Evolutionary conservation across 2,888 invertebrate genomes (phyloP), one percentile per base, ranked within the genome.

Genomic region (Sarcophaga carnaria): DNA sequence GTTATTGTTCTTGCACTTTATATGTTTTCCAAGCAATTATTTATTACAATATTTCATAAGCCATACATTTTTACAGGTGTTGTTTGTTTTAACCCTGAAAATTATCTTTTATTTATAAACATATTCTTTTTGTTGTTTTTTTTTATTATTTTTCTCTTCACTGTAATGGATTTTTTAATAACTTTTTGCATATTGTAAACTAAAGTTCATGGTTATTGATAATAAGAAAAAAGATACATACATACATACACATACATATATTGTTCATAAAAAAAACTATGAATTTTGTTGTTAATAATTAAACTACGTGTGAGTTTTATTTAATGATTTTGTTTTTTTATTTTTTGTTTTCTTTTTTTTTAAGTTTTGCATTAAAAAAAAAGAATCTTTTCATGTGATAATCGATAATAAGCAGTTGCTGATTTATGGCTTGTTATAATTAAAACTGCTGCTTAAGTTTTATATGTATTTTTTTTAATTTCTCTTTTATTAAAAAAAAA

Each of bases 21-120:
- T 47, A 54, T 54, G 60, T 45, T 62, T 64, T 62, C 25, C 47
- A 37, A 67, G n/a, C n/a, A 37, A 14, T 62, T 47, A 59, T 59
- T 78, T 75, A 64, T 45, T 64, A 62, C n/a, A 62, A 59, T 64
- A 75, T 70, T 79, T 49, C n/a, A 47, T 70, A 80, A 54, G 4
- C 70, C 78, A 86, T 76, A 71, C 79, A 82, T 72, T 66, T 54
- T 79, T 87, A 84, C 87, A 87, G 87, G 84, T 84, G 87, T 81
- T 83, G 77, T 82, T 80, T 83, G 63, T 74, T 81, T 76, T 87
- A 87, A 87, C 87, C 87, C 87, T 87, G 87, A 87, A 87, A 84
- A 76, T 78, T 75, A 75, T 69, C 37, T 70, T 63, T 54, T 74
- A 37, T 49, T 76, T 82, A 64, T 82, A 69, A 59, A 72, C 60